Base-by-base conservation (phyloP, 2,113 vertebrate genomes). In the Castor canadensis region DNA sequence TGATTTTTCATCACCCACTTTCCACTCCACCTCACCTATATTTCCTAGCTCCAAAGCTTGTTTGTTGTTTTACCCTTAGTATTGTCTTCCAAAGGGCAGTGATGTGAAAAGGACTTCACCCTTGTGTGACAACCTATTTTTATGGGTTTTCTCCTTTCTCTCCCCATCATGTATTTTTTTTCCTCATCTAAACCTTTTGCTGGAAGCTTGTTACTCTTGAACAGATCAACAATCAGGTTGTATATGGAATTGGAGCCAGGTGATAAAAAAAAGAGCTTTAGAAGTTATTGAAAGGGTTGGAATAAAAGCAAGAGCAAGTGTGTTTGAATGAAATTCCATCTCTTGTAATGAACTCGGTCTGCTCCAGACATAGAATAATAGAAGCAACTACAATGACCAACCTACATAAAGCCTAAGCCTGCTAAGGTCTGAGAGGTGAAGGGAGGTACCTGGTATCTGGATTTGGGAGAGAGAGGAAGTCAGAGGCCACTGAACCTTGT, bases 151-250 rank as follows among this genome's bases (percentile, higher is more conserved):
- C 83, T 87, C 35, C 43, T 82, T 77, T 69, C 12, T 81, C 69
- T 92, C 16, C 28, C 38, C 40, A 64, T 56, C 62, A 83, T 58
- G 28, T 32, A 64, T 94, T 64, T 94, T 67, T 16, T 9, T 7
- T 28, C 43, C 15, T 90, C 43, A 83, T 58, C 60, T 90, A 93
- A 96, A 88, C 5, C 28, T 35, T 76, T 83, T n/a, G 40, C 60
- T 62, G 93, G 87, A 87, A 58, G n/a, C 28, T 11, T 83, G 77
- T 40, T 26, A 85, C 12, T 93, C 49, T 86, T 84, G 64, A 83
- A 66, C 52, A 80, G 38, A 93, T 89, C 45, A 86, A 92, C 95
- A 96, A 96, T 95, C 3, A 8, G 91, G 54, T 7, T 12, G 3
- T 67, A 52, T 93, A 93, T 0, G 35, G 3, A 91, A 87, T 56